These are phyloP conservation scores for Ophiodon elongatus DNA, from an alignment of 2,113 vertebrate genomes.

Conservation along the genomic window DNA sequence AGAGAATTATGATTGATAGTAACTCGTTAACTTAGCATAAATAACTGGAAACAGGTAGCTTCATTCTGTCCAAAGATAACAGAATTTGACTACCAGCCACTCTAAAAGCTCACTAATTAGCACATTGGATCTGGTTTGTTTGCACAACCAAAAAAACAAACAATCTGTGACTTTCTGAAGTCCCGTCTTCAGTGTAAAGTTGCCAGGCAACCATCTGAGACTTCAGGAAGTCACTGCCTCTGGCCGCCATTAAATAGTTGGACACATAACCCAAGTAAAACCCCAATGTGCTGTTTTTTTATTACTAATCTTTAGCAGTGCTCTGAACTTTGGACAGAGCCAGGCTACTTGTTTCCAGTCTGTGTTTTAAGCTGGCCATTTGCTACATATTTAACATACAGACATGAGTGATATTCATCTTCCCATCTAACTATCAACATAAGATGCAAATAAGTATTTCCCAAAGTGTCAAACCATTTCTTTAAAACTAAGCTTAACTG, in stretches of 20 bases:
- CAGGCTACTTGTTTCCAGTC: not conserved
- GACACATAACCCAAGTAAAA: not conserved
- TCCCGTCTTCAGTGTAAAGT: not conserved
- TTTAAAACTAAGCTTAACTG: constrained; percentile 19
- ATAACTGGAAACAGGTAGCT: not conserved
- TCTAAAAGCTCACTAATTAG: not conserved
- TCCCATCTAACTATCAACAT: not conserved
- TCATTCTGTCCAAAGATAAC: not conserved
- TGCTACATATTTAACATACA: not conserved
- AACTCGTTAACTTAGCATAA: constrained; percentile 3
- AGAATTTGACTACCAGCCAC: not conserved
- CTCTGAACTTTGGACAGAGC: not conserved
- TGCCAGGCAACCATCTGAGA: not conserved
- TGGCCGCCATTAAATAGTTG: not conserved
- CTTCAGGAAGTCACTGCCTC: not conserved
- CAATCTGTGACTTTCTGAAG: not conserved
- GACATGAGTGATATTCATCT: not conserved
- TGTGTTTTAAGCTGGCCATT: not conserved
- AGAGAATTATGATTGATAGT: not conserved
- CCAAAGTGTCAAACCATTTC: not conserved
- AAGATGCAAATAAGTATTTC: not conserved
- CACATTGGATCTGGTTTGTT: not conserved
- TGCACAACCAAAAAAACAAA: not conserved
- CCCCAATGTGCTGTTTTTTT: not conserved
- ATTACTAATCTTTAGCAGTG: not conserved